Evolutionary conservation across 2,113 vertebrate genomes (phyloP), one percentile per base, ranked within the genome.

Genomic region (Mustelus asterias): DNA sequence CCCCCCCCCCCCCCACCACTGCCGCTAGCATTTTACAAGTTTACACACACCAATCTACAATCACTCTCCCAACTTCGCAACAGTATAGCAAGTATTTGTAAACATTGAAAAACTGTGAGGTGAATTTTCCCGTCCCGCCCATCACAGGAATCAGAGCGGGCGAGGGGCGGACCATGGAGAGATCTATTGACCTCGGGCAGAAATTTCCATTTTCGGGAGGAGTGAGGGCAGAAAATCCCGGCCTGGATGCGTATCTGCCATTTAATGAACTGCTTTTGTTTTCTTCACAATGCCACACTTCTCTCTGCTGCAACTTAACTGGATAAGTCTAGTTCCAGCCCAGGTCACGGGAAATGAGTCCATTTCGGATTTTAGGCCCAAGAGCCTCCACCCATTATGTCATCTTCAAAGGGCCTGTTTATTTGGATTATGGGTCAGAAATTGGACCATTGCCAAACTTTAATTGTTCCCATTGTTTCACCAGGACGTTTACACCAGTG

Each of bases 341-440:
- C 54, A 60, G 5, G 88, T 90, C 33, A 37, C 89, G 41, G 89
- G 60, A 92, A 92, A 54, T 89, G 86, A 58, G 22, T 37, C 14
- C 2, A 8, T 65, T 93, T 65, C 16, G 18, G 60, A 93, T 65
- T 93, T 93, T 93, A 22, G 60, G n/a, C n/a, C 29, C 89, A n/a
- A 44, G 41, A 24, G 37, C 9, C 41, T 95, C 44, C 11, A 16
- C 41, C 93, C 44, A 95, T 69, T 22, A 70, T 94, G 37, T 72
- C 94, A 48, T 72, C 94, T 95, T 95, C 69, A 95, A 95, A 95
- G 41, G 22, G 69, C 37, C 72, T 72, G 94, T 76, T 70, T 72
- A 24, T 95, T 72, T 95, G 67, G 76, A 95, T 70, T 95, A 72
- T 90, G 48, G 44, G 54, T 29, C 94, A 72, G 41, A 69, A 72